Base-by-base conservation (phyloP, 2,113 vertebrate genomes). In the Cnemophilus loriae region DNA sequence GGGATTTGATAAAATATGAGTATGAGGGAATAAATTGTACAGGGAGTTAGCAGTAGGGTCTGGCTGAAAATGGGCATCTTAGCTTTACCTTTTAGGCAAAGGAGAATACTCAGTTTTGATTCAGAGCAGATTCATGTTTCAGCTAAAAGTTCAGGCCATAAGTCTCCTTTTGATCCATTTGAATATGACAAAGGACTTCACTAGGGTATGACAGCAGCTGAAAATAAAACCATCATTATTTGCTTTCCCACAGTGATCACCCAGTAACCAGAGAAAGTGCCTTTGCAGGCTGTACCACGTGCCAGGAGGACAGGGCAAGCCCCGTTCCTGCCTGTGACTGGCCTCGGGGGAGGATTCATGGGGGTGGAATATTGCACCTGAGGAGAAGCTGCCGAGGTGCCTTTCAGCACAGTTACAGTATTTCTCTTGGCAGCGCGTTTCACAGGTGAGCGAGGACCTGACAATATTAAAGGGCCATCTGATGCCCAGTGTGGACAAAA, bases 251-350 rank as follows among this genome's bases (percentile, higher is more conserved):
- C 63, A 83, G 60, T 10, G 32, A 74, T 91, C 71, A 53, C 8
- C 4, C 47, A 17, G n/a, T 52, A 59, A 49, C 0, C 6, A 64
- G 18, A 71, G 60, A 47, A 47, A 19, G 41, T 27, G 10, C 44
- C 42, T 26, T 57, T 39, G 24, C 32, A 55, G 75, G 41, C 65
- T 68, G 21, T 46, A 7, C 27, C 2, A 0, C 1, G 0, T 39
- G 69, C 75, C 56, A 50, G 91, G 15, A 46, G 47, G 32, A 41
- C 35, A 32, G 30, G 52, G 2, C 50, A 57, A 53, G 39, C 10
- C 39, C 41, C 2, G 4, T 46, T 26, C 1, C 1, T 20, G 39
- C 15, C 26, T 0, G 0, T 23, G n/a, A 13, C 13, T 0, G 0
- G n/a, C 16, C 37, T 14, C 1, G 0, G 27, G 11, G 42, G 1